Conservation (phyloP, 2,888 invertebrate species). For the Rhynchonema sp. region DNA sequence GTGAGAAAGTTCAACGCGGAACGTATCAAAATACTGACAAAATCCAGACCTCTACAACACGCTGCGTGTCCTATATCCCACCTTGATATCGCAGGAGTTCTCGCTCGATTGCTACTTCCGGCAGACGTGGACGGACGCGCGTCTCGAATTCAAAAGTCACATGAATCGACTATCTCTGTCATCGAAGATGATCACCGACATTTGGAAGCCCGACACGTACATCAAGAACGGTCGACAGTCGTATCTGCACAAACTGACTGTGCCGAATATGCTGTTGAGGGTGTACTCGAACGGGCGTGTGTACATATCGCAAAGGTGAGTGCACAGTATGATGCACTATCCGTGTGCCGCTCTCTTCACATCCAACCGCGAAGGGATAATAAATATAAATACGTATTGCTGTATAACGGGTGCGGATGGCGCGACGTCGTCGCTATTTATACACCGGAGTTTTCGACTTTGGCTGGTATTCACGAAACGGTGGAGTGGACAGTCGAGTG, state of each 20-base stretch:
- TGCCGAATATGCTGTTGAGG: slow-evolving; percentile 78
- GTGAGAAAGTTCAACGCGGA: neutral
- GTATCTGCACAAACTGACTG: slow-evolving; percentile 83
- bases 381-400: too few species aligned
- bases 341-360: too few species aligned
- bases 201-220: slow-evolving; percentile 85
- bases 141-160: slow-evolving; percentile 43
- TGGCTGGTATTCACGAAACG: too few species aligned
- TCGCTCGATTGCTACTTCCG: slow-evolving; percentile 73
- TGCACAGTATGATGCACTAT: neutral
- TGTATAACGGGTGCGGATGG: too few species aligned
- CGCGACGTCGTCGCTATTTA: too few species aligned
- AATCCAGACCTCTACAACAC: neutral
- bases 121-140: slow-evolving; percentile 61
- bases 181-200: slow-evolving; percentile 63
- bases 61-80: neutral
- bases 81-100: slow-evolving; percentile 55
- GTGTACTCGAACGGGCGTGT: slow-evolving; percentile 75
- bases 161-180: slow-evolving; percentile 43
- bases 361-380: too few species aligned
- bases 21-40: neutral
- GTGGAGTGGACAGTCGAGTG: too few species aligned
- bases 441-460: too few species aligned
- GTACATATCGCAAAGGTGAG: slow-evolving; percentile 74
- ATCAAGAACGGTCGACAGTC: slow-evolving; percentile 65